Evolutionary conservation across 2,113 vertebrate species (phyloP).

Genomic region (Petaurus breviceps): DNA sequence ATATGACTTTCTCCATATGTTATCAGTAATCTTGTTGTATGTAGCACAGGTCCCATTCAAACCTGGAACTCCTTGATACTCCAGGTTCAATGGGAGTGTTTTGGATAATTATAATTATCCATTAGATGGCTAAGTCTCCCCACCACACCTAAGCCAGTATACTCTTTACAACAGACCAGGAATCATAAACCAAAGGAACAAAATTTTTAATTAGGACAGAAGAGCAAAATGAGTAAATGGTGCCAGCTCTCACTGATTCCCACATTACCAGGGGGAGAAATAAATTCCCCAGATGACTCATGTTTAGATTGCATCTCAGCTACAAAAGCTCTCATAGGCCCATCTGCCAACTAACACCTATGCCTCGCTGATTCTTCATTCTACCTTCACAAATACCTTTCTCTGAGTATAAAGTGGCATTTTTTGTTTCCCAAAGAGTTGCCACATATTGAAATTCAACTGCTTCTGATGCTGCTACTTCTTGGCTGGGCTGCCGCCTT

Average conservation of each 20-base stretch:
- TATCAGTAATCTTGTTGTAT: background rate
- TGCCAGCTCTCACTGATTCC: background rate
- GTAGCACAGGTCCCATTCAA: background rate
- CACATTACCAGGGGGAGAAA: background rate
- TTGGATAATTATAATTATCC: background rate
- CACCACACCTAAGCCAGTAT: background rate
- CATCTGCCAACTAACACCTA: background rate
- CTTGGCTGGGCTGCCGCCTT: background rate
- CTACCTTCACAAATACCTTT: background rate
- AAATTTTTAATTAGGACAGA: background rate
- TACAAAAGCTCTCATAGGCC: background rate
- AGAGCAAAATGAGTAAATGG: background rate
- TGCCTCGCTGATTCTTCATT: background rate
- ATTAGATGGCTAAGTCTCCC: background rate
- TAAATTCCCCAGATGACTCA: background rate
- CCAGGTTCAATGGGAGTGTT: background rate
- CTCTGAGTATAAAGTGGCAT: background rate
- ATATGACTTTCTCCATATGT: background rate
- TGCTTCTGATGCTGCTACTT: background rate
- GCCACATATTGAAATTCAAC: background rate
- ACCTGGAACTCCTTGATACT: background rate
- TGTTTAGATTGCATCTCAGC: background rate
- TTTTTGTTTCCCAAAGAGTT: background rate
- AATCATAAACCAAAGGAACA: background rate
- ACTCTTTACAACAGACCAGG: background rate